Percentiles rank a stretch among this genome's conserved stretches.
Conservation (phyloP, 2,888 invertebrate species). For the Drosophila algonquin region DNA sequence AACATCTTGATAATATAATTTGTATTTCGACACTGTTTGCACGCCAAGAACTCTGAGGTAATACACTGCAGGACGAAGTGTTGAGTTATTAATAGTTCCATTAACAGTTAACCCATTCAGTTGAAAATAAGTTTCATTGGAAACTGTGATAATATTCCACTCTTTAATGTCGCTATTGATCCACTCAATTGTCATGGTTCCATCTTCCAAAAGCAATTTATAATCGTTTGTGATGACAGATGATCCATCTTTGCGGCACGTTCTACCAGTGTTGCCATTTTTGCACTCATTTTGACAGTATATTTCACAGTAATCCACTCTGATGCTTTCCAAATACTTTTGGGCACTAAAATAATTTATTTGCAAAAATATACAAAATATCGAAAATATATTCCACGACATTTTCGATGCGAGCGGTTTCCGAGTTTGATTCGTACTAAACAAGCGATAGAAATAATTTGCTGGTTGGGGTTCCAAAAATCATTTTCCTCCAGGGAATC, state of each 20-base stretch:
- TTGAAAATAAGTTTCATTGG: not conserved
- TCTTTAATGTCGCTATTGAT: not conserved
- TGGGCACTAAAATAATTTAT: not conserved
- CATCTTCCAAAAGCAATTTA: accelerated
- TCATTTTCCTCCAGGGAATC: not conserved
- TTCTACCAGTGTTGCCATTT: not conserved
- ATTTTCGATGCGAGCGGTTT: not conserved
- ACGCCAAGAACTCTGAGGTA: not conserved
- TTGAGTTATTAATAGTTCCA: not conserved
- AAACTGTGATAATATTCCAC: not conserved
- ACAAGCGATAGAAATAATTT: not conserved
- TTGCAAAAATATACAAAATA: not conserved
- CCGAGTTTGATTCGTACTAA: not conserved
- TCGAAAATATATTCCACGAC: not conserved
- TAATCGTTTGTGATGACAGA: not conserved
- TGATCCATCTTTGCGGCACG: not conserved
- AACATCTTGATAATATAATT: accelerated
- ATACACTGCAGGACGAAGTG: not conserved
- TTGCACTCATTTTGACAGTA: not conserved
- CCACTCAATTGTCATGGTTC: not conserved
- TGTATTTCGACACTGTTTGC: accelerated
- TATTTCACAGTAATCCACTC: not conserved
- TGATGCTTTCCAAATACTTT: not conserved
- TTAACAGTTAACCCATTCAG: accelerated
- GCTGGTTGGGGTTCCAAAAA: not conserved